These are phyloP conservation scores for Spermophilus dauricus DNA, from an alignment of 2,113 vertebrate genomes.

Conservation along the genomic window DNA sequence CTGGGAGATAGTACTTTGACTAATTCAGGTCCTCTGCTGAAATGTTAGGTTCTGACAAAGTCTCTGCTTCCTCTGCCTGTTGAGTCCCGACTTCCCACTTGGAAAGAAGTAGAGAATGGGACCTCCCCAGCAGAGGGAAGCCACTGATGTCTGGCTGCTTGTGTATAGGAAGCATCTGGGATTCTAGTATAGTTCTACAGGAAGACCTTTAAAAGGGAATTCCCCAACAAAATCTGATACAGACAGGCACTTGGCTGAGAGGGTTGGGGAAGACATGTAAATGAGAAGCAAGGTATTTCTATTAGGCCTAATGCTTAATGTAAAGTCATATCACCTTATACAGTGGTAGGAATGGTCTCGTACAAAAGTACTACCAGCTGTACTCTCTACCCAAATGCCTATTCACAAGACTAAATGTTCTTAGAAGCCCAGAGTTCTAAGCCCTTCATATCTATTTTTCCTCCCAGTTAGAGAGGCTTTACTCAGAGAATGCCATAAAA, in stretches of 20 bases:
- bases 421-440: not conserved
- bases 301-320: constrained; percentile 14
- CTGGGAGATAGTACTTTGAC: not conserved
- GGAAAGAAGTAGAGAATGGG: constrained; percentile 24
- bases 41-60: constrained; percentile 15
- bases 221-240: constrained; percentile 54
- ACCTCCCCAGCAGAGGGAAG: constrained; percentile 14
- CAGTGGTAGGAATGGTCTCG: not conserved
- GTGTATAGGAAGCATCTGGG: not conserved
- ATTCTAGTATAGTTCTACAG: constrained; percentile 26
- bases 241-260: not conserved
- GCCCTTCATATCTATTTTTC: not conserved
- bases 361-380: not conserved
- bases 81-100: not conserved
- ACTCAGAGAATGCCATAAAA: not conserved
- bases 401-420: not conserved
- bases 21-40: not conserved
- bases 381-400: not conserved
- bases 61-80: not conserved
- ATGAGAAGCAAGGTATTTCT: not conserved
- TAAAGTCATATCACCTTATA: constrained; percentile 1
- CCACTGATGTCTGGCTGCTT: not conserved
- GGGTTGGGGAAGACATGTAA: not conserved
- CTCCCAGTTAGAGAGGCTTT: not conserved
- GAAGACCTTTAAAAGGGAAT: constrained; percentile 42